Evolutionary conservation across 2,113 vertebrate genomes (phyloP), one percentile per base, ranked within the genome.

Genomic region (Muscicapa adusta): DNA sequence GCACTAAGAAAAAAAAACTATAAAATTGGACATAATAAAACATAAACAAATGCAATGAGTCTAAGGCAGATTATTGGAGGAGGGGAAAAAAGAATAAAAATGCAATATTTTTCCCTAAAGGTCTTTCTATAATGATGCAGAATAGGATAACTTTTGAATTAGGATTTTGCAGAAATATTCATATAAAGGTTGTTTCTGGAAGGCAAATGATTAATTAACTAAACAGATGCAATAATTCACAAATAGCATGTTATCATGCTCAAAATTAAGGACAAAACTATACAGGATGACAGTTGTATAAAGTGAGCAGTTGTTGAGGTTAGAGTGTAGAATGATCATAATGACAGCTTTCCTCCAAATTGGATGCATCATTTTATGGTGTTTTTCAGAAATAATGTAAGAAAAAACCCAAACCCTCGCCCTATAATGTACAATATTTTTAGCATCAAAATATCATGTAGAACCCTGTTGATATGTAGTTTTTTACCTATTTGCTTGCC

Each of bases 391-490:
- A 26, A 51, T n/a, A 79, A 63, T 6, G 3, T 28, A 67, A 14
- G 22, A 19, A 72, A 80, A 56, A 48, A 3, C 2, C 15, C 34
- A 45, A 48, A 15, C 2, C 18, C 22, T 40, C 6, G 34, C 5
- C 47, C 5, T n/a, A 12, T 29, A 45, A 83, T 10, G 1, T 34
- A 0, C 79, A 63, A 76, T 18, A 17, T 4, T 33, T 24, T 8
- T 3, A 48, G 5, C 3, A 36, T 40, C 31, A 85, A 78, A 78
- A n/a, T 57, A 51, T 22, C 1, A 5, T 18, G 8, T 51, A 34
- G 4, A 18, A 48, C 5, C 6, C n/a, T 53, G 8, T 14, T 66
- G 18, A 28, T 36, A 20, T 10, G 7, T 47, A 6, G 0, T 0
- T 83, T 90, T 89, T 10, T 83, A 25, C 16, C 5, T 73, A n/a